Evolutionary conservation across 2,888 invertebrate species (phyloP), one percentile per base, ranked within the genome.

Genomic region (Andrena dorsata): DNA sequence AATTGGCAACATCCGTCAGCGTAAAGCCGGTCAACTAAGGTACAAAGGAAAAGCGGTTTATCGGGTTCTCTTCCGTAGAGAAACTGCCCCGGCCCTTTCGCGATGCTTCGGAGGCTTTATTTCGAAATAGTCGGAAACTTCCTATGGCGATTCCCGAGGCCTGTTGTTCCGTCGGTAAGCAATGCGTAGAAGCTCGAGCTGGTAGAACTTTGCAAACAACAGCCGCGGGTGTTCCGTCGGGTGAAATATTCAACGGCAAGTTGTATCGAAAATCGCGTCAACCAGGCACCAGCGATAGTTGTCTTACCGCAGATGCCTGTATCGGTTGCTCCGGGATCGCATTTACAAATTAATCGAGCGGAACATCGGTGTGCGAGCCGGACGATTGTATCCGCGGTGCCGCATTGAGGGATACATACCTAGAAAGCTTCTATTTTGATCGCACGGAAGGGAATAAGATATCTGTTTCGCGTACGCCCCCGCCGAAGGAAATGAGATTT

Each of bases 391-490:
- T 13, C 26, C 64, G 5, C 16, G 51, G n/a, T 8, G 56, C 28
- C 41, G 47, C 51, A 41, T 8, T 20, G 68, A 70, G 28, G n/a
- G 79, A 75, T 69, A 75, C 69, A 75, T 65, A 78, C 72, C 75
- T 58, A 60, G 66, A 41, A 71, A 82, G 83, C 76, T 53, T 66
- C 68, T 77, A 56, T 79, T 82, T 83, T 82, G 80, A 86, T 86
- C 78, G 73, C 72, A 63, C 64, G 49, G 70, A 71, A 70, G 66
- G 70, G 68, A 88, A 82, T 88, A 88, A 88, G 85, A 87, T 88
- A 88, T 78, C 85, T 75, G 82, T 77, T 87, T 73, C 78, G 64
- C 72, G 60, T 84, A 75, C 70, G 69, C 72, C 66, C 35, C 71
- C 74, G 49, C 71, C 74, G 49, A 78, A 77, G 80, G 65, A 69